A percentile compares a stretch with the other conserved stretches of the same genome.
Conservation (phyloP, 2,797 vertebrate genomes). For the Otolemur crassicaudatus region DNA sequence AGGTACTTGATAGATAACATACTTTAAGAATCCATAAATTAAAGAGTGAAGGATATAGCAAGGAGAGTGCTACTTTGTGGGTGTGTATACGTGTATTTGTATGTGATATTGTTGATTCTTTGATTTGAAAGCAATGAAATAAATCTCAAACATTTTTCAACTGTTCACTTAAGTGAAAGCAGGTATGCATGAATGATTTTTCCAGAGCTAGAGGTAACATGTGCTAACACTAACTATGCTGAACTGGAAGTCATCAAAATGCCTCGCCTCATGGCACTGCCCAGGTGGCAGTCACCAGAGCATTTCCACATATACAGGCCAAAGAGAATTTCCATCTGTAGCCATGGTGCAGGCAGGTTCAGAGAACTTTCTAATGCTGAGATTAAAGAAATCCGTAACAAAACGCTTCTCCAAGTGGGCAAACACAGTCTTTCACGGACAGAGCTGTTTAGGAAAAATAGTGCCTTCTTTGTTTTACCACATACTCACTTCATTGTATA, state of each 20-base stretch:
- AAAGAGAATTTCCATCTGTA: neutral
- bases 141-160: neutral
- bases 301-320: neutral
- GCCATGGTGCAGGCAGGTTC: neutral
- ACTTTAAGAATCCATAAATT: neutral
- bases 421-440: constrained; percentile 44
- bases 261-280: constrained; percentile 6
- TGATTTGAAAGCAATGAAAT: constrained; percentile 44
- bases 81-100: fast-evolving
- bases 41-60: neutral
- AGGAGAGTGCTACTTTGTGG: neutral
- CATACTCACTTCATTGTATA: constrained; percentile 8
- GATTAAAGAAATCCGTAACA: constrained; percentile 51
- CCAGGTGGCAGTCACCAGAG: neutral
- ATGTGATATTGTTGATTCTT: neutral
- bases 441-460: constrained; percentile 52
- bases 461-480: constrained; percentile 61
- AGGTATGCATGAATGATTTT: neutral
- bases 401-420: constrained; percentile 10
- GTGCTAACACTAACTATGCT: neutral
- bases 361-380: neutral
- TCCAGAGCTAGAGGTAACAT: constrained; percentile 47
- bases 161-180: neutral
- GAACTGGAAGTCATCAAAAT: constrained; percentile 43
- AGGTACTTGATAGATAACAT: too few relatives aligned